Evolutionary conservation across 2,113 vertebrate species (phyloP), one percentile per base, ranked within the genome.

Genomic region (Chroicocephalus ridibundus): DNA sequence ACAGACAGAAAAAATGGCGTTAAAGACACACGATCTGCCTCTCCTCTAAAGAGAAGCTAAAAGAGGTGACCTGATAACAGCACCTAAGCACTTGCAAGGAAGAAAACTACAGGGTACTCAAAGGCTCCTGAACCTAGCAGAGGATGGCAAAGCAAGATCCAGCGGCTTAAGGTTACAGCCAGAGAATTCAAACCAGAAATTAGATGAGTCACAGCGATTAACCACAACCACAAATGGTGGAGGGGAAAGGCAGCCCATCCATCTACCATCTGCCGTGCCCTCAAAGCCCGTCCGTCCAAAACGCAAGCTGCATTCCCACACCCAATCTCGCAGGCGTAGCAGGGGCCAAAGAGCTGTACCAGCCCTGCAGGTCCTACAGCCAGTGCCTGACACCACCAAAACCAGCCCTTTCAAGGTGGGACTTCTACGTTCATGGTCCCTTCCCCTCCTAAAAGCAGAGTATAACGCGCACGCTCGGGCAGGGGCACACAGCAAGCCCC

Each of bases 381-480:
- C 52, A 18, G 24, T 9, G 69, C 62, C 69, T 21, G 13, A 24
- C 44, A 46, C 32, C 5, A 44, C 21, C 68, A 13, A 31, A 86
- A 38, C 6, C 0, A 42, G 5, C 18, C 27, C n/a, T 44, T 80
- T 46, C 66, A 32, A 58, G 29, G 26, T 2, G 9, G 6, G 1
- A 40, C 24, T 49, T 16, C 26, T 6, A 15, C 0, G 0, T 34
- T 46, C 15, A 3, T 0, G 13, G 40, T 31, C 36, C 32, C 38
- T 32, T 24, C n/a, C 24, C 8, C 36, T 60, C 40, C 55, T 26
- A 26, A 20, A 42, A 61, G 42, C 65, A 64, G 27, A 6, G 5
- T 40, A 9, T 11, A 47, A 5, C 11, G 24, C 0, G 1, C 13
- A 11, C 2, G 1, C 25, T 15, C 32, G 19, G 2, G 2, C 52